Evolutionary conservation across 2,113 vertebrate species (phyloP).

Genomic region (Xenopus borealis): DNA sequence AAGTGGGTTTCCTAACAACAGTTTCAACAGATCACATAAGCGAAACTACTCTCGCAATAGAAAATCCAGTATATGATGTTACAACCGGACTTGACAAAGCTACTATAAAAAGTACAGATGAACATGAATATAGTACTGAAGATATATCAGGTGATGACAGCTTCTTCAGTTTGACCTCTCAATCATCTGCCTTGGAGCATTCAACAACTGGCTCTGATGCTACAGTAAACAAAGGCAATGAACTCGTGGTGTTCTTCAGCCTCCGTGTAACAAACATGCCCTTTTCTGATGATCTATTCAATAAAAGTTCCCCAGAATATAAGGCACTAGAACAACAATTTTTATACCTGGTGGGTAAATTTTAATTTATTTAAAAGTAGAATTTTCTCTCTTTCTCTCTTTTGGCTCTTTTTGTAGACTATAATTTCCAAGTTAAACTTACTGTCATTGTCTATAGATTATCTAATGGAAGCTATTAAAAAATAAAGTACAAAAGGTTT

Average conservation of each 20-base stretch:
- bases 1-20: not conserved
- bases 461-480: not conserved
- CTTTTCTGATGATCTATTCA: slow-evolving; percentile 86
- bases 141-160: slow-evolving; percentile 41
- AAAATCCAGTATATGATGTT: slow-evolving; percentile 48
- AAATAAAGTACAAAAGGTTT: not conserved
- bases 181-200: slow-evolving; percentile 61
- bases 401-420: not conserved
- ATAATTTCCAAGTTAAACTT: not conserved
- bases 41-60: fast-evolving
- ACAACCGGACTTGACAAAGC: slow-evolving; percentile 51
- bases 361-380: not conserved
- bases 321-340: slow-evolving; percentile 77
- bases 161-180: slow-evolving; percentile 52
- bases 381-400: not conserved
- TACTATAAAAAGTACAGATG: slow-evolving; percentile 33
- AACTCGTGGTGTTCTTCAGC: slow-evolving; percentile 92
- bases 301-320: slow-evolving; percentile 84
- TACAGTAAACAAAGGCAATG: slow-evolving; percentile 63
- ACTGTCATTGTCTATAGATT: no score
- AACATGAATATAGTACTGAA: slow-evolving; percentile 55
- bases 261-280: slow-evolving; percentile 83
- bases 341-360: slow-evolving; percentile 78
- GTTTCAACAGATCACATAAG: not conserved
- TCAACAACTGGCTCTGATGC: slow-evolving; percentile 77